Base-by-base conservation (phyloP, 2,113 vertebrate genomes). In the Electrona antarctica region DNA sequence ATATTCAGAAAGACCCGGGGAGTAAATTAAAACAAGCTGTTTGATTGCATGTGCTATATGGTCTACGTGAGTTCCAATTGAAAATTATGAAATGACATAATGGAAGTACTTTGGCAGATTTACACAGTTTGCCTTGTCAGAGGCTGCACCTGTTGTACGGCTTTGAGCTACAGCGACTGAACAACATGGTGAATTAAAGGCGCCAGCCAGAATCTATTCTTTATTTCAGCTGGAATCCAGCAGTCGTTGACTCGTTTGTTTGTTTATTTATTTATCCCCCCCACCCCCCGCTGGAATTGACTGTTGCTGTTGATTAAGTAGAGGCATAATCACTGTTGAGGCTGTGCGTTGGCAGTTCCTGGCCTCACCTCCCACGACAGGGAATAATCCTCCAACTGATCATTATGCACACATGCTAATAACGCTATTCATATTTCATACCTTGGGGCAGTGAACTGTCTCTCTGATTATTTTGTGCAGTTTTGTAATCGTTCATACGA, bases 241-340 rank as follows among this genome's bases (percentile, higher is more conserved):
- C 65, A 72, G 69, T 75, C 78, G 60, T 50, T n/a, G n/a, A 55
- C 8, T 21, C 21, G 8, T 48, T 9, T 78, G 72, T 75, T 74
- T 73, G 5, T 41, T 41, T 41, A 41, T 41, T 41, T 41, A 41
- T 41, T 6, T 41, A 0, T 6, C 3, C 3, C 33, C 33, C 33
- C 33, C 33, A 3, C 33, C 33, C 33, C 82, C 83, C 82, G 73
- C 78, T 80, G 87, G 75, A 74, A 79, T 46, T 48, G 61, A 78
- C 77, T 86, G 77, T 85, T 87, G 77, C 67, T 81, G 87, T 86
- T 87, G 86, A 90, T 91, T 88, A 89, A 84, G 74, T 77, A 74
- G 48, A 79, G 64, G 57, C 78, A 80, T 86, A 90, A 88, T 88
- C 79, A 79, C 81, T 71, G 66, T 21, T 69, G 77, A 79, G 72